Percentiles rank a stretch among this genome's conserved stretches.
These are phyloP conservation scores for Wasmannia auropunctata DNA, from an alignment of 1,140 invertebrate species.

Conservation along the genomic window DNA sequence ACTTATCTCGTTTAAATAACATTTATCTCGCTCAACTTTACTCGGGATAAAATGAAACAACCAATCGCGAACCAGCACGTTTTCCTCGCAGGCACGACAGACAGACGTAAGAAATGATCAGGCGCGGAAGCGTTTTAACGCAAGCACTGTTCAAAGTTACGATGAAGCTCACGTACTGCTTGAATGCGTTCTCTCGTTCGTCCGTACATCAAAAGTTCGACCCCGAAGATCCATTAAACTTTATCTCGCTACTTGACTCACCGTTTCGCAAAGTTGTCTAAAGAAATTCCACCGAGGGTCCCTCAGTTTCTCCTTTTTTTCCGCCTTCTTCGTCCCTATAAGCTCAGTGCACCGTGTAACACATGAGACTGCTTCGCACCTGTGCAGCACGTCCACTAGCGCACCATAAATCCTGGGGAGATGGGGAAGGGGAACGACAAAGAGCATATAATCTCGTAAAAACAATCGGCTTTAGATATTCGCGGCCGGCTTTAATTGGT, in stretches of 20 bases:
- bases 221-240: conserved; percentile 65
- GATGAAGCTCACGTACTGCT: conserved; percentile 51
- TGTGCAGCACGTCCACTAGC: conserved; percentile 54
- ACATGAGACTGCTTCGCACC: conserved; percentile 56
- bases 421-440: no score
- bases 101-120: conserved; percentile 39
- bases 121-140: conserved; percentile 31
- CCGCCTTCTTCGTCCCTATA: conserved; percentile 37
- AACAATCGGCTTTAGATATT: not conserved
- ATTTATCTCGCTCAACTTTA: conserved; percentile 34
- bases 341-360: conserved; percentile 14
- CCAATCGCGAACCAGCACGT: not conserved
- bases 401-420: conserved; percentile 38
- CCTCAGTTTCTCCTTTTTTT: conserved; percentile 12
- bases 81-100: not conserved
- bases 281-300: conserved; percentile 51
- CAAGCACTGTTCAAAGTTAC: conserved; percentile 51
- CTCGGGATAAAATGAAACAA: conserved; percentile 4
- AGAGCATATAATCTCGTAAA: not conserved
- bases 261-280: conserved; percentile 68
- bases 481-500: conserved; percentile 29
- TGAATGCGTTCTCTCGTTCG: conserved; percentile 41
- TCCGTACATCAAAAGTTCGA: conserved; percentile 59
- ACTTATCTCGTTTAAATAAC: conserved; percentile 27
- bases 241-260: conserved; percentile 69